Evolutionary conservation across 2,113 vertebrate species (phyloP).

Genomic region (Leptodactylus fuscus): DNA sequence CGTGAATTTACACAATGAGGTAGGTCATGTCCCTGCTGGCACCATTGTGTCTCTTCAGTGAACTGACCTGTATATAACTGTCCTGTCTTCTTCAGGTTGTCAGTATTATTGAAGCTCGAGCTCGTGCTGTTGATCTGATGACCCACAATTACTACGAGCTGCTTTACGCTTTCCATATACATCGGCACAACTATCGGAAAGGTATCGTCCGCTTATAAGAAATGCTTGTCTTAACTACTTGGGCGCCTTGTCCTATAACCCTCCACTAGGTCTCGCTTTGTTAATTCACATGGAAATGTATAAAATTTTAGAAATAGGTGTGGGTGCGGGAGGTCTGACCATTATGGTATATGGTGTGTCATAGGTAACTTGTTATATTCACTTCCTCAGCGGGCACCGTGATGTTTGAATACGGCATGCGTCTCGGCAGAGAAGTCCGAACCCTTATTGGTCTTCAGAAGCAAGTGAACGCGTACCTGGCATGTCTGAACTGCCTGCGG

Average conservation of each 20-base stretch:
- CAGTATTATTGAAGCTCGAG: slow-evolving; percentile 90
- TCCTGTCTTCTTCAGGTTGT: slow-evolving; percentile 79
- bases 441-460: slow-evolving; percentile 88
- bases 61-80: slow-evolving; percentile 84
- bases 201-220: slow-evolving; percentile 74
- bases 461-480: slow-evolving; percentile 91
- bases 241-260: too few species aligned
- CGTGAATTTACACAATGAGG: slow-evolving; percentile 92
- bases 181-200: slow-evolving; percentile 96
- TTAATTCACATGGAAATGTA: too few species aligned
- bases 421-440: slow-evolving; percentile 90
- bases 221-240: too few species aligned
- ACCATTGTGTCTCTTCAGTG: slow-evolving; percentile 75
- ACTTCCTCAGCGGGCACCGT: slow-evolving; percentile 82
- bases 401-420: slow-evolving; percentile 96
- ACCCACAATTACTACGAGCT: slow-evolving; percentile 96
- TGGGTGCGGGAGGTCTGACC: too few species aligned
- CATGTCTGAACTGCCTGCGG: slow-evolving; percentile 90
- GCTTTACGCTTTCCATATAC: slow-evolving; percentile 94
- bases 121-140: slow-evolving; percentile 90
- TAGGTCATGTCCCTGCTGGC: slow-evolving; percentile 61
- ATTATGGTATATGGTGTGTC: too few species aligned
- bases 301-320: too few species aligned
- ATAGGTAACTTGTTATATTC: too few species aligned
- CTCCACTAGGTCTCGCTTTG: too few species aligned